A percentile compares a stretch with the other conserved stretches of the same genome.
Evolutionary conservation across 2,888 invertebrate species (phyloP).

Genomic region (Acanthosepion pharaonis): DNA sequence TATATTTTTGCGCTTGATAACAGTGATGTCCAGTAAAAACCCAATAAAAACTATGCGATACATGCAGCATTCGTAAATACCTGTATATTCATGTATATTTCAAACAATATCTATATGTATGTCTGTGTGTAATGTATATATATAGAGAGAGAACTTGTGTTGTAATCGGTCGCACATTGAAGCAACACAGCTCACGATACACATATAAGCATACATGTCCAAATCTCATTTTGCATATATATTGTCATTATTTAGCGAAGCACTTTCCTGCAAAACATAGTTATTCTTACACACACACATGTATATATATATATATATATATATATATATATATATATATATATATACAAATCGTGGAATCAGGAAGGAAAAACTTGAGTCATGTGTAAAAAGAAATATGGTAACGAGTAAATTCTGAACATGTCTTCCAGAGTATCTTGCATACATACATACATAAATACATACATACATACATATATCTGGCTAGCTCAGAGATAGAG

Average conservation of each 20-base stretch:
- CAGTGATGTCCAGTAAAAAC: too few species aligned
- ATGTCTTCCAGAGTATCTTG: too few species aligned
- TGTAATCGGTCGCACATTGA: too few species aligned
- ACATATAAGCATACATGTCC: not conserved
- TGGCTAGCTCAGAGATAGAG: not conserved
- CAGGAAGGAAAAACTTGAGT: not conserved
- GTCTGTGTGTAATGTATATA: too few species aligned
- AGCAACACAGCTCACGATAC: too few species aligned
- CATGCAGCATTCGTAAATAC: too few species aligned
- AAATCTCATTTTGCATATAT: not conserved
- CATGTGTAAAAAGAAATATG: too few species aligned
- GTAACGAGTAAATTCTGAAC: too few species aligned
- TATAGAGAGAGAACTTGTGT: too few species aligned
- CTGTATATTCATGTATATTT: not conserved
- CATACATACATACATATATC: not conserved
- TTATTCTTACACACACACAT: not conserved
- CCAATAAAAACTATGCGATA: too few species aligned
- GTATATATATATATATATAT: not conserved
- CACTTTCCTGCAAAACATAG: not conserved
- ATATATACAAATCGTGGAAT: not conserved
- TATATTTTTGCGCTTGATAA: too few species aligned
- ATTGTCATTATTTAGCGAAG: not conserved
- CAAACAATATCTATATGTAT: too few species aligned
- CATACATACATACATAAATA: not conserved
- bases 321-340: not conserved